Evolutionary conservation across 2,797 vertebrate genomes (phyloP), one percentile per base, ranked within the genome.

Genomic region (Pantherophis vulpinus): DNA sequence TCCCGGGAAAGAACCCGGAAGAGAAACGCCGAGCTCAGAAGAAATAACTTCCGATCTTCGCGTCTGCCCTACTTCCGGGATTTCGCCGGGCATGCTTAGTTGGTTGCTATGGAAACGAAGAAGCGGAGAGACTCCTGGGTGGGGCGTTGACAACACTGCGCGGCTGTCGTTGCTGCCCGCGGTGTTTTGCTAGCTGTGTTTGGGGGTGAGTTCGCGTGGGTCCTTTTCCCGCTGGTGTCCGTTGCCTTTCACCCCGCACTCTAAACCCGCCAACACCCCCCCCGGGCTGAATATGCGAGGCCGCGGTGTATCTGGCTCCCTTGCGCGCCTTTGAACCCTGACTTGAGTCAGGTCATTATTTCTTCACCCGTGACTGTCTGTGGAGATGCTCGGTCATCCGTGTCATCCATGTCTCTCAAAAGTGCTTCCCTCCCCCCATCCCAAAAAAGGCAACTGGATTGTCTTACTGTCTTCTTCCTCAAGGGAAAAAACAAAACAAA

Each of bases 341-440:
- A 25, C 37, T 54, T n/a, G 29, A 54, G 66, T 55, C 29, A 8
- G 29, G 6, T 13, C n/a, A 63, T 60, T 88, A 20, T n/a, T 74
- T 42, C 51, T 37, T 13, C n/a, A 25, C 5, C 16, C 70, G n/a
- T 32, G 66, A 32, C 14, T 37, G 70, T 3, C 70, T 37, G 32
- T 74, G 16, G 32, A 74, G 16, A 20, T 74, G 32, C 32, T 74
- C 29, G n/a, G 29, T 74, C 7, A 74, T 8, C n/a, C n/a, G 32
- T 14, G n/a, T 32, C n/a, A 32, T 32, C 14, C 14, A 4, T 74
- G 66, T 16, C 16, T 13, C 60, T 74, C n/a, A 70, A 16, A 70
- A 13, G 1, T 70, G 14, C n/a, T 9, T 0, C n/a, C 27, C 27
- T 0, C 1, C 1, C 27, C 10, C 3, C 0, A 5, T n/a, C n/a